Percentiles rank a stretch among this genome's conserved stretches.
These are phyloP conservation scores for Papilio dardanus DNA, from an alignment of 1,140 invertebrate genomes.

Conservation along the genomic window DNA sequence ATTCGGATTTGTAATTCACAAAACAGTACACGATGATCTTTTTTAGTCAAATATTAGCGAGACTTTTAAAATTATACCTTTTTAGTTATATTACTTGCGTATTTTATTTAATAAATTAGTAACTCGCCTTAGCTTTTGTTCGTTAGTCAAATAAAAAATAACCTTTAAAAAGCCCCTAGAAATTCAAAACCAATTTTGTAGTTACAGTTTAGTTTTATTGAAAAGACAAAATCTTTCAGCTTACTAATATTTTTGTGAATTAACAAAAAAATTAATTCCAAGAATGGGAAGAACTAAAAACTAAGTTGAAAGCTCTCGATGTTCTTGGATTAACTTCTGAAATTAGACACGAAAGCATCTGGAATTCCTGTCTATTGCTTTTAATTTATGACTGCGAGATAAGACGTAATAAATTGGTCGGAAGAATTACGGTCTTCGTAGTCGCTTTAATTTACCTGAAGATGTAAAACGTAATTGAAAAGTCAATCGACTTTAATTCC, in stretches of 20 bases:
- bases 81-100: background rate
- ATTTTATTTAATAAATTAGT: background rate
- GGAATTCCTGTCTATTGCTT: constrained; percentile 31
- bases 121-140: too few species aligned
- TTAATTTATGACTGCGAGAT: constrained; percentile 55
- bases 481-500: constrained; percentile 1
- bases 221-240: background rate
- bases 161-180: too few species aligned
- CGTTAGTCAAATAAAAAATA: too few species aligned
- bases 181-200: too few species aligned
- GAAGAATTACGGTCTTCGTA: constrained; percentile 53
- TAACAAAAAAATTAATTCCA: background rate
- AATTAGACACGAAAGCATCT: constrained; percentile 25
- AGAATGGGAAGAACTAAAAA: background rate
- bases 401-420: constrained; percentile 56
- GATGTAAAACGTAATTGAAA: constrained; percentile 36
- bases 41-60: background rate
- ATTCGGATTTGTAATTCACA: background rate
- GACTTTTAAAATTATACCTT: background rate
- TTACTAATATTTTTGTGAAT: background rate
- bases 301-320: background rate
- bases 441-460: constrained; percentile 49
- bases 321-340: constrained; percentile 9
- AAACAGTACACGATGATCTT: background rate
- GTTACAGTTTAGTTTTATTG: too few species aligned